A percentile compares a stretch with the other conserved stretches of the same genome.
phyloP scores from a whole-genome alignment of 1,140 invertebrate species.

The Amyelois transitella region DNA sequence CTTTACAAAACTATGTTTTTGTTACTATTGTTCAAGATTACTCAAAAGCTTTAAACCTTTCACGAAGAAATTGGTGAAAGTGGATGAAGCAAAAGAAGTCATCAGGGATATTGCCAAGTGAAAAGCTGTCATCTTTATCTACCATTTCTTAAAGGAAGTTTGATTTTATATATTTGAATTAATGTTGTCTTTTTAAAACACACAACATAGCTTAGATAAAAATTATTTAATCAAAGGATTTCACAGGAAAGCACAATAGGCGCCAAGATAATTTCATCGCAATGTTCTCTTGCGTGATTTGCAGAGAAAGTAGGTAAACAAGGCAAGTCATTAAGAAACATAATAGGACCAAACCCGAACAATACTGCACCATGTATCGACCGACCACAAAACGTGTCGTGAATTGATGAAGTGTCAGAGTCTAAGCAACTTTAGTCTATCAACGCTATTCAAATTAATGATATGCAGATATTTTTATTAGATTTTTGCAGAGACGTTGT shows the following conservation, averaged over 20 bases:
- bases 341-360: conserved; percentile 24
- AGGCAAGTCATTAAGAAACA: conserved; percentile 25
- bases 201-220: too few relatives aligned
- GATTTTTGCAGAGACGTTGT: not conserved
- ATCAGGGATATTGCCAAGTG: too few relatives aligned
- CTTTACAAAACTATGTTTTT: too few relatives aligned
- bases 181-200: too few relatives aligned
- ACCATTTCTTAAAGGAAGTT: too few relatives aligned
- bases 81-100: too few relatives aligned
- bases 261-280: conserved; percentile 32
- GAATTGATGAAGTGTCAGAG: conserved; percentile 18
- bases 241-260: not conserved
- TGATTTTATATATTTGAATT: too few relatives aligned
- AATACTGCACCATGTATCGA: conserved; percentile 20
- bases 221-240: not conserved
- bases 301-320: conserved; percentile 43
- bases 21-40: too few relatives aligned
- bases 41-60: too few relatives aligned
- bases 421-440: conserved; percentile 16
- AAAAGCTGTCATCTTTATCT: too few relatives aligned
- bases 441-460: conserved; percentile 24
- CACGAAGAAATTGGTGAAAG: too few relatives aligned
- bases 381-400: conserved; percentile 12
- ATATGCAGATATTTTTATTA: conserved; percentile 12
- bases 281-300: conserved; percentile 30